Base-by-base conservation (phyloP, 1,140 invertebrate genomes). In the Galleria mellonella region DNA sequence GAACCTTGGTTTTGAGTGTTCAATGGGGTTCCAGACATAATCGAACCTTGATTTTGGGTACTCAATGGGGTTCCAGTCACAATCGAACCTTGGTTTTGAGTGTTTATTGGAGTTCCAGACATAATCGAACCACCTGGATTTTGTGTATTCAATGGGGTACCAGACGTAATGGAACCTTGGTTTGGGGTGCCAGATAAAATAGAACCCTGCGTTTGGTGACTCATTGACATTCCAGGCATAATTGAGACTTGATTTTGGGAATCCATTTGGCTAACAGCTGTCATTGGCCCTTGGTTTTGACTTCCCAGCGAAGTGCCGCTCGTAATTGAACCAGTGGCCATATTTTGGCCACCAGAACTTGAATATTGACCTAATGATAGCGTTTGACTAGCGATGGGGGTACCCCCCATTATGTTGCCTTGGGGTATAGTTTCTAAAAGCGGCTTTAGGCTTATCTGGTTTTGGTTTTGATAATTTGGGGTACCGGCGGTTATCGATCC, bases 401-500 rank as follows among this genome's bases (percentile, higher is more conserved):
- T 71, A 0, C 62, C 64, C 0, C 48, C 59, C 60, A 82, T 78
- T 10, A 78, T 64, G 12, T 47, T 68, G 0, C 77, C 74, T 47
- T 82, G 77, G 0, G 72, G 75, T 42, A 83, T 81, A 1, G 79
- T 78, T 51, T 83, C 71, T 14, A 83, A 33, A 1, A 64, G 57
- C 0, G 69, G 72, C 42, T 70, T 72, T 64, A 74, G 71, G 1
- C 55, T 62, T 52, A 71, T 74, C 10, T 63, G 62, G 55, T 72
- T 89, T 86, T 90, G 88, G 27, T 72, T 66, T 46, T 42, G 46
- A 27, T 64, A 69, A 33, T 62, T 83, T n/a, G 77, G 73, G 8
- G 82, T 69, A 1, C 65, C 66, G 11, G 63, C 58, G 5, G 70
- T 72, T 5, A 73, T 72, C 0, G 76, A 67, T 0, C 67, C 72